Conservation (phyloP, 2,888 invertebrate genomes). For the Campoplex nolae region DNA sequence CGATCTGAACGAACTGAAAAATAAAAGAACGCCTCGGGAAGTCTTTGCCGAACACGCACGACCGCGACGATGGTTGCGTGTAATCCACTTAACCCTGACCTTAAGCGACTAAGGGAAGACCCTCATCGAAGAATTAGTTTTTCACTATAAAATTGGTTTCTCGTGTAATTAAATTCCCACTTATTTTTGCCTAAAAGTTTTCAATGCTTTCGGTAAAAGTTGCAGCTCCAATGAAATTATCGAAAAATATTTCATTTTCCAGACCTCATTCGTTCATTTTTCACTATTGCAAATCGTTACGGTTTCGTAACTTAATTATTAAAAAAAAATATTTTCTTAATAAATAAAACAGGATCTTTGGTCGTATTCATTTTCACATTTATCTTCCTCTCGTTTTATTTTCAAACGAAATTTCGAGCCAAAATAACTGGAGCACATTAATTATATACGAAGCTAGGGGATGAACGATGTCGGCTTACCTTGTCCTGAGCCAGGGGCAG, state of each 20-base stretch:
- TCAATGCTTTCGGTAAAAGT: neutral
- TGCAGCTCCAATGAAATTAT: neutral
- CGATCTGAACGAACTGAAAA: conserved; percentile 29
- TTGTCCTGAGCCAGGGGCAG: conserved; percentile 92
- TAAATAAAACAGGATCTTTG: neutral
- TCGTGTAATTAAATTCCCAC: conserved; percentile 61
- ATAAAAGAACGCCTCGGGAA: neutral
- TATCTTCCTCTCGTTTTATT: neutral
- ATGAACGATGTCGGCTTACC: conserved; percentile 86
- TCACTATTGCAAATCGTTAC: neutral
- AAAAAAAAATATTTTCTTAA: neutral
- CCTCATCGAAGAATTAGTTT: conserved; percentile 51
- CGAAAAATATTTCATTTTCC: neutral
- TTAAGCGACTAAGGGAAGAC: conserved; percentile 73
- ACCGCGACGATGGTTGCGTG: conserved; percentile 65
- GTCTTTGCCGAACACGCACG: conserved; percentile 35
- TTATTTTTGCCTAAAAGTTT: conserved; percentile 3
- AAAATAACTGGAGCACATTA: conserved; percentile 8
- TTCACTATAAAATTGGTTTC: conserved; percentile 45
- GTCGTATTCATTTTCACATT: neutral
- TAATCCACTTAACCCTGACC: conserved; percentile 82
- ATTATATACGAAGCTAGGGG: conserved; percentile 1
- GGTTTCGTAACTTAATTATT: neutral
- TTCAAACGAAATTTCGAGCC: neutral
- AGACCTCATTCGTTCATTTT: neutral